Percentiles rank a stretch among this genome's conserved stretches.
phyloP scores from a whole-genome alignment of 2,888 invertebrate species.

The Drosophila buzzatii region DNA sequence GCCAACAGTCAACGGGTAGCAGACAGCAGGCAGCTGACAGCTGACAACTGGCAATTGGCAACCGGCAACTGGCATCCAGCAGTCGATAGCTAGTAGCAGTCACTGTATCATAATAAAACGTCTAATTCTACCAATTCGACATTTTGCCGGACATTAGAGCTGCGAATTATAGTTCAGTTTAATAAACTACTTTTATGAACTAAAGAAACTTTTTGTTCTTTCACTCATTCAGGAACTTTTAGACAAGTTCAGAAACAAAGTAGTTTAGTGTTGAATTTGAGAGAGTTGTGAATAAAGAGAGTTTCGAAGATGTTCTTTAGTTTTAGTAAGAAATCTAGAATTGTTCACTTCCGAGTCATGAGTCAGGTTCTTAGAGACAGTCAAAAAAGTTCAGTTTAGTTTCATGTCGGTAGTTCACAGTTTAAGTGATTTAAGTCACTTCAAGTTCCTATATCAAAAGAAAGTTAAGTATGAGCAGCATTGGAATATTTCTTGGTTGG shows the following conservation, averaged over 20 bases:
- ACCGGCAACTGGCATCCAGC: background rate
- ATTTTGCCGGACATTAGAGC: constrained; percentile 33
- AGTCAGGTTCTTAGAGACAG: too few species aligned
- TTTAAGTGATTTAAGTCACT: too few species aligned
- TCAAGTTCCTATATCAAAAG: too few species aligned
- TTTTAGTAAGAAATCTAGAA: background rate
- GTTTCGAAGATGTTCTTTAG: background rate
- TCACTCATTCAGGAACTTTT: constrained; percentile 3
- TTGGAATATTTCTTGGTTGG: too few species aligned
- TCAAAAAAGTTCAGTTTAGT: too few species aligned
- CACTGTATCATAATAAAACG: constrained; percentile 75
- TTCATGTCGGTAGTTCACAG: too few species aligned
- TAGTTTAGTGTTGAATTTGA: background rate
- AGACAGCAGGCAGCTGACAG: background rate
- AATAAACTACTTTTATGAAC: constrained; percentile 1
- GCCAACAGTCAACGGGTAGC: constrained; percentile 3
- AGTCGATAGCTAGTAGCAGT: constrained; percentile 9
- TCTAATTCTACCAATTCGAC: constrained; percentile 71
- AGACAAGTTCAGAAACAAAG: background rate
- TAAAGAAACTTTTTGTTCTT: background rate
- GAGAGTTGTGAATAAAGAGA: background rate
- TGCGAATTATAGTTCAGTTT: constrained; percentile 9
- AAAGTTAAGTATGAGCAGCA: too few species aligned
- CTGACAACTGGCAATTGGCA: background rate
- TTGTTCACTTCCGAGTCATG: background rate